phyloP scores from a whole-genome alignment of 2,113 vertebrate species.

The Notothenia coriiceps region DNA sequence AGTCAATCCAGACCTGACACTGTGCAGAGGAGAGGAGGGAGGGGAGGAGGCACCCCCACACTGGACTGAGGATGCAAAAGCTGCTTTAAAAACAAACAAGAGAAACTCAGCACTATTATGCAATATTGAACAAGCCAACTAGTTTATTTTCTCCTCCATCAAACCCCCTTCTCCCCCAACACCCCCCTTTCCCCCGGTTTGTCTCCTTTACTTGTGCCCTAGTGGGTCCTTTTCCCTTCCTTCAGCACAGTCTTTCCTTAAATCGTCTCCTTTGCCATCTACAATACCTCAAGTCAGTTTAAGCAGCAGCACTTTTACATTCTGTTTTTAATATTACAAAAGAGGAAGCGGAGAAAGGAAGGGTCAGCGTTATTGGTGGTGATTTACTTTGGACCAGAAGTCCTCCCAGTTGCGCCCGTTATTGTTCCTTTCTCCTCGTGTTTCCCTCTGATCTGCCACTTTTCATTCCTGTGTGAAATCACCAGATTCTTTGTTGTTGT shows the following conservation, averaged over 20 bases:
- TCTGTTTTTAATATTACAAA: constrained; percentile 69
- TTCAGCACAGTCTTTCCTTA: constrained; percentile 33
- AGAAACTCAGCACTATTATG: constrained; percentile 96
- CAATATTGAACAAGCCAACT: constrained; percentile 99
- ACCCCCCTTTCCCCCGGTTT: constrained; percentile 55
- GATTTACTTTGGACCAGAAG: constrained; percentile 30
- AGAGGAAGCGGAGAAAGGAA: constrained; percentile 32
- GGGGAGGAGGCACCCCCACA: constrained; percentile 71
- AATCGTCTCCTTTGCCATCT: constrained; percentile 64
- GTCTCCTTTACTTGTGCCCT: constrained; percentile 51
- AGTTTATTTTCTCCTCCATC: constrained; percentile 76
- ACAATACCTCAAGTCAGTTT: constrained; percentile 79
- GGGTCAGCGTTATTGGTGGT: constrained; percentile 25
- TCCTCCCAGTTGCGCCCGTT: constrained; percentile 55
- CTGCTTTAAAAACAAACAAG: constrained; percentile 79
- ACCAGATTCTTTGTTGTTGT: constrained; percentile 60
- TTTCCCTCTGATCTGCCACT: constrained; percentile 43
- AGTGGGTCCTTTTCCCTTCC: constrained; percentile 81
- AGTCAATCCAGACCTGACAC: constrained; percentile 88
- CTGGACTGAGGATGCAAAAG: constrained; percentile 81
- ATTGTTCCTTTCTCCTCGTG: constrained; percentile 9
- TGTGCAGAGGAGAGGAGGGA: constrained; percentile 85
- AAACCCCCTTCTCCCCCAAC: constrained; percentile 68
- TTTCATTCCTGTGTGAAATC: constrained; percentile 55
- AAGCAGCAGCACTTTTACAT: constrained; percentile 93